Evolutionary conservation across 2,797 vertebrate species (phyloP).

Genomic region (Liasis olivaceus): DNA sequence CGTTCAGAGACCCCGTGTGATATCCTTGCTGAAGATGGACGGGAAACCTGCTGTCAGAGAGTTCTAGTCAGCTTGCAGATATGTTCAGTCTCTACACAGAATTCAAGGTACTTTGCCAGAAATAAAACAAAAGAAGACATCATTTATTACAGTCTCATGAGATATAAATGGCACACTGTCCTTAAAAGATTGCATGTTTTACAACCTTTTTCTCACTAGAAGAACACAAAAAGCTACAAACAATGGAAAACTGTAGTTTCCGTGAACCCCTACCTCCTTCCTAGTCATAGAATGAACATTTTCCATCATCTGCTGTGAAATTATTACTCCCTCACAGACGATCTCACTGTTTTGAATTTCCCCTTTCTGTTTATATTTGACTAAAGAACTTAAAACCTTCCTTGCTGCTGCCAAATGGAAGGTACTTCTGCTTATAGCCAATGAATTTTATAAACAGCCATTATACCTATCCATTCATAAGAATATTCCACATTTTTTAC

Average conservation of each 20-base stretch:
- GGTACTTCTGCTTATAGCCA: neutral
- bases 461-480: neutral
- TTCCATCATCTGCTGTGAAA: neutral
- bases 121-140: slow-evolving; percentile 4
- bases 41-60: neutral
- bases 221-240: neutral
- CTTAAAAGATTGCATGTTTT: neutral
- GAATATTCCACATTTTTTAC: neutral
- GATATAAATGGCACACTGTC: rapidly evolving
- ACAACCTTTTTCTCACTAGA: neutral
- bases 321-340: neutral
- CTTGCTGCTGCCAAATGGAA: neutral
- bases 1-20: no score
- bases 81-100: neutral
- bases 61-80: neutral
- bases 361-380: neutral
- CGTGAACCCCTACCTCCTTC: neutral
- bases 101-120: slow-evolving; percentile 5
- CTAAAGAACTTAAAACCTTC: neutral
- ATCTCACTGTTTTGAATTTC: neutral
- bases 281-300: neutral
- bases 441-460: neutral
- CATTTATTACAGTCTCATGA: neutral
- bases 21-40: neutral
- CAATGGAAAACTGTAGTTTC: neutral